phyloP scores from a whole-genome alignment of 2,888 invertebrate species.

The Brachylomia viminalis region DNA sequence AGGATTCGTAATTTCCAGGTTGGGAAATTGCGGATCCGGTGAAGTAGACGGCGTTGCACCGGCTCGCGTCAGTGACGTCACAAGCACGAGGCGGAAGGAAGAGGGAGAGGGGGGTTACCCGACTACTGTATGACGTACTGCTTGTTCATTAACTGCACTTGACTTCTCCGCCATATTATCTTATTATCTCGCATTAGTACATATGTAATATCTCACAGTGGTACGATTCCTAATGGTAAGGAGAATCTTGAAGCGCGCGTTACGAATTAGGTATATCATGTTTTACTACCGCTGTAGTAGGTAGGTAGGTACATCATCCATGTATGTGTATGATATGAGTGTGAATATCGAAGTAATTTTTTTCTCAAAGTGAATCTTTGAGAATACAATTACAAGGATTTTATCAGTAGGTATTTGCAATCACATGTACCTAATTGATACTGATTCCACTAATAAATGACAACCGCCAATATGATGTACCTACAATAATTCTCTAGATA shows the following conservation, averaged over 20 bases:
- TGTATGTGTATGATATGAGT: not conserved
- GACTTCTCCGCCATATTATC: slow-evolving; percentile 40
- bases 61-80: slow-evolving; percentile 48
- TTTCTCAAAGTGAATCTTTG: not conserved
- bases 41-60: slow-evolving; percentile 52
- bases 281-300: not conserved
- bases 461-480: not conserved
- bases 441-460: not conserved
- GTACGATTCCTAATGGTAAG: not conserved
- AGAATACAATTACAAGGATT: not conserved
- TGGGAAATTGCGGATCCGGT: slow-evolving; percentile 80
- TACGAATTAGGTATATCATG: slow-evolving; percentile 1
- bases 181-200: slow-evolving; percentile 39
- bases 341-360: not conserved
- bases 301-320: not conserved
- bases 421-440: not conserved
- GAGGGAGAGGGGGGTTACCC: slow-evolving; percentile 15
- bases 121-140: slow-evolving; percentile 55
- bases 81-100: slow-evolving; percentile 42
- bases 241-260: slow-evolving; percentile 1
- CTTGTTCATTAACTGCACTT: slow-evolving; percentile 63
- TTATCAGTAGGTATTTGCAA: not conserved
- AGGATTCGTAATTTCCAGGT: slow-evolving; percentile 83
- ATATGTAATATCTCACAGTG: not conserved
- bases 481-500: not conserved